Evolutionary conservation across 1,140 invertebrate species (phyloP).

Genomic region (Drosophila novamexicana): DNA sequence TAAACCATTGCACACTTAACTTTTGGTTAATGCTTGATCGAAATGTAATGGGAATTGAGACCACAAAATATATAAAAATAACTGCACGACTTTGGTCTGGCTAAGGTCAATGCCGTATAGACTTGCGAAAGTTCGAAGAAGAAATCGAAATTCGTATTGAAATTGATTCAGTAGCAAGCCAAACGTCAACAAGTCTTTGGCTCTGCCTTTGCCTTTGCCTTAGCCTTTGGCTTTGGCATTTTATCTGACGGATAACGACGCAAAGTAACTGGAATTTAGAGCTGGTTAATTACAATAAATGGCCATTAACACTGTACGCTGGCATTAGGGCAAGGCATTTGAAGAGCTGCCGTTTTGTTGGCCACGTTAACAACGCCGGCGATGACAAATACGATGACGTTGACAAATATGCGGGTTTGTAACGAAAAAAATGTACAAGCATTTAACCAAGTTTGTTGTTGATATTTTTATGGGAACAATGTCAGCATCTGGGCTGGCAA

Average conservation of each 20-base stretch:
- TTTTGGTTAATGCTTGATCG: no score
- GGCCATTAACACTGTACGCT: slow-evolving; percentile 26
- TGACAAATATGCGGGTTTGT: slow-evolving; percentile 31
- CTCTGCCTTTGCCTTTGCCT: no score
- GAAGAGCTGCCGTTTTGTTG: slow-evolving; percentile 15
- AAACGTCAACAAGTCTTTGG: slow-evolving; percentile 27
- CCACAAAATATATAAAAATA: slow-evolving; percentile 18
- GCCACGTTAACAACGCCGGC: slow-evolving; percentile 10
- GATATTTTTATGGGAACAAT: slow-evolving; percentile 49
- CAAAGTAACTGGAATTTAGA: slow-evolving; percentile 31
- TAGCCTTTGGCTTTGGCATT: slow-evolving; percentile 12
- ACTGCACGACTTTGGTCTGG: slow-evolving; percentile 22
- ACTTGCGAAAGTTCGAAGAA: slow-evolving; percentile 35
- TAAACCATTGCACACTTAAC: slow-evolving; percentile 40
- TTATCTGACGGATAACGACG: slow-evolving; percentile 14
- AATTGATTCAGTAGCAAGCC: slow-evolving; percentile 37
- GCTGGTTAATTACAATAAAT: slow-evolving; percentile 44
- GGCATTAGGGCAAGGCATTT: slow-evolving; percentile 7
- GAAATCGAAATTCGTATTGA: slow-evolving; percentile 54
- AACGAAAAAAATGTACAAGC: slow-evolving; percentile 22
- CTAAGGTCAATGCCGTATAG: slow-evolving; percentile 53
- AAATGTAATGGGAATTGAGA: background rate
- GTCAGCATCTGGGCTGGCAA: background rate
- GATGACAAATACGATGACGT: slow-evolving; percentile 22
- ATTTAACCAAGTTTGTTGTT: slow-evolving; percentile 37